Evolutionary conservation across 2,888 invertebrate species (phyloP).

Genomic region (Agrotis puta): DNA sequence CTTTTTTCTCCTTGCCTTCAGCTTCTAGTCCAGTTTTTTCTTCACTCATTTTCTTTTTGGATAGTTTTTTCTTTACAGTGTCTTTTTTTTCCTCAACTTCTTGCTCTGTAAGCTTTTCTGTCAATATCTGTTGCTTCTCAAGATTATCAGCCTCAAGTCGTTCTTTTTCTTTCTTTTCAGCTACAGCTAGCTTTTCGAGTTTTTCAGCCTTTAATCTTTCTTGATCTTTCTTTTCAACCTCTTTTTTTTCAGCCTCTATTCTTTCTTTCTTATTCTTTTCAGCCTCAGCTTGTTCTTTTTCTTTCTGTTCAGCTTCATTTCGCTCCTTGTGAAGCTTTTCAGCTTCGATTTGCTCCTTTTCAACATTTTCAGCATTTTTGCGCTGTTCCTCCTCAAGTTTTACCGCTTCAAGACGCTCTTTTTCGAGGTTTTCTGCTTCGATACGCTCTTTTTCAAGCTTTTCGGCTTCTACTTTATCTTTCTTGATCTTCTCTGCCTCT

Average conservation of each 20-base stretch:
- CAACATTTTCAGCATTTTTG: neutral
- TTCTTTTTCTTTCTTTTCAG: neutral
- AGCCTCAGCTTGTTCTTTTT: neutral
- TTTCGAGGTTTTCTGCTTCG: too few species aligned
- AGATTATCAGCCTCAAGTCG: neutral
- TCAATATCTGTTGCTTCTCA: too few species aligned
- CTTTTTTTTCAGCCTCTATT: neutral
- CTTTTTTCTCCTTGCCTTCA: neutral
- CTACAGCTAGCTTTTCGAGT: neutral
- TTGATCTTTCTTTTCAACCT: neutral
- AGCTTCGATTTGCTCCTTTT: neutral
- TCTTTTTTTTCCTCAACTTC: neutral
- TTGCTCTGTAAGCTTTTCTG: neutral
- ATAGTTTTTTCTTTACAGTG: neutral
- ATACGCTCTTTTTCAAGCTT: too few species aligned
- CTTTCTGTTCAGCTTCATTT: neutral
- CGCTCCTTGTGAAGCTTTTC: neutral
- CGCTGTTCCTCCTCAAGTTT: neutral
- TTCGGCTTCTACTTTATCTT: too few species aligned
- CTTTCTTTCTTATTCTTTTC: neutral
- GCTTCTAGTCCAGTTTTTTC: conserved; percentile 3
- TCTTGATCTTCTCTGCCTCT: too few species aligned
- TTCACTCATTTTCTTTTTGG: neutral
- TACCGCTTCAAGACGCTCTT: neutral
- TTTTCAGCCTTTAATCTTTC: neutral